Conservation (phyloP, 2,113 vertebrate species). For the Dendropsophus ebraccatus region DNA sequence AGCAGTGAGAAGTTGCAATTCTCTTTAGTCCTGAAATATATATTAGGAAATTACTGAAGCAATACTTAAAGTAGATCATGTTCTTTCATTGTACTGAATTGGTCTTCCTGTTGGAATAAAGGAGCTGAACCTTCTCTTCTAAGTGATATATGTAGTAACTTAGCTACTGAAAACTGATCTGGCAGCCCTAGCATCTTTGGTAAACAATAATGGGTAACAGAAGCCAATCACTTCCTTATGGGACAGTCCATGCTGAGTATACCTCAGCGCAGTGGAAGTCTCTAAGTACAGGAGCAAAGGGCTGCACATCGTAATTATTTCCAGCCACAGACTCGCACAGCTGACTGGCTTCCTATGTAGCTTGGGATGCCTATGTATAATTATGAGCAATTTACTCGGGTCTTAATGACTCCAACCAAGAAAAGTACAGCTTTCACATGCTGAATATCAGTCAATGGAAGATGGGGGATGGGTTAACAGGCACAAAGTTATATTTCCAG, state of each 20-base stretch:
- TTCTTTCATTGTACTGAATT: neutral
- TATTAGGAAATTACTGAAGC: neutral
- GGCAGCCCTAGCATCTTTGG: neutral
- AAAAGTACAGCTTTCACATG: neutral
- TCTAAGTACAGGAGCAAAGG: neutral
- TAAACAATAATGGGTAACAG: slow-evolving; percentile 21
- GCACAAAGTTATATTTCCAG: neutral
- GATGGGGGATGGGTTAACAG: neutral
- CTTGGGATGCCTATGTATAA: neutral
- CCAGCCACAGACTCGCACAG: slow-evolving; percentile 13
- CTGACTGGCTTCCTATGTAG: neutral
- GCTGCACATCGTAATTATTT: slow-evolving; percentile 1
- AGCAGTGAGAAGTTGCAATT: no score
- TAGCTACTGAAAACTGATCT: slow-evolving; percentile 7
- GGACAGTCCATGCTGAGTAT: neutral
- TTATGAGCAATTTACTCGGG: slow-evolving; percentile 24
- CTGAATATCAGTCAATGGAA: neutral
- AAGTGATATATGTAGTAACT: neutral
- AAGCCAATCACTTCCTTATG: neutral
- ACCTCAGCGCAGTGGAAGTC: neutral
- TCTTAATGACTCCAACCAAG: neutral
- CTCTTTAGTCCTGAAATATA: no score
- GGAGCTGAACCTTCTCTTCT: neutral
- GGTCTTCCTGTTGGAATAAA: neutral
- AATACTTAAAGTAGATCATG: neutral